Evolutionary conservation across 2,797 vertebrate species (phyloP).

Genomic region (Spheniscus humboldti): DNA sequence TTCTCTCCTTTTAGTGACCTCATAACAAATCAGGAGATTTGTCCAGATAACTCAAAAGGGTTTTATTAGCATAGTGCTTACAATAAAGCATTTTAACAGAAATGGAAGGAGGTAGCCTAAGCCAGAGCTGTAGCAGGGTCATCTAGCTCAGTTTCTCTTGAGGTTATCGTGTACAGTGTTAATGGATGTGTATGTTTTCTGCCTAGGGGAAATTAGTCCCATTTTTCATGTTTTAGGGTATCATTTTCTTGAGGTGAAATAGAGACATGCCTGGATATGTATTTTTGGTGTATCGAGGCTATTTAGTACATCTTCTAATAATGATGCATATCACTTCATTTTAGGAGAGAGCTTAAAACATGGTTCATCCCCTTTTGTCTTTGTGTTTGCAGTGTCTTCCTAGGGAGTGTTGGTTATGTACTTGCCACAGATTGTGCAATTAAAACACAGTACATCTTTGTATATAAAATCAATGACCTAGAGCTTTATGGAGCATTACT

Average conservation of each 20-base stretch:
- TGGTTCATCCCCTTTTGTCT: not conserved
- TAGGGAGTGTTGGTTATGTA: not conserved
- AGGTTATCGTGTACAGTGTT: not conserved
- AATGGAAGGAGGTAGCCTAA: not conserved
- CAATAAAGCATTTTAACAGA: not conserved
- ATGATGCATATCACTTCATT: not conserved
- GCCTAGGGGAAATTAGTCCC: not conserved
- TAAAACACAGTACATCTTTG: not conserved
- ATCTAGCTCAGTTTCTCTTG: not conserved
- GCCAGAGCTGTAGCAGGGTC: not conserved
- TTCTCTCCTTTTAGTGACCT: not conserved
- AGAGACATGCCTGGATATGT: not conserved
- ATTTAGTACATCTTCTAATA: not conserved
- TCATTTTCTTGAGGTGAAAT: not conserved
- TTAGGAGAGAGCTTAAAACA: not conserved
- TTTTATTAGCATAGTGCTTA: not conserved
- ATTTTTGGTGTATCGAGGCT: not conserved
- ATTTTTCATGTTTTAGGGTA: not conserved
- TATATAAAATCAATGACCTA: not conserved
- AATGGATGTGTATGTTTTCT: not conserved
- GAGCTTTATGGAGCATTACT: not conserved
- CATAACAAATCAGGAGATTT: not conserved
- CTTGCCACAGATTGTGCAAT: not conserved
- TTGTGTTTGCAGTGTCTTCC: not conserved
- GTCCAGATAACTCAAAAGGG: not conserved